A percentile compares a stretch with the other conserved stretches of the same genome.
Evolutionary conservation across 2,797 vertebrate genomes (phyloP).

Genomic region (Anomalospiza imberbis): DNA sequence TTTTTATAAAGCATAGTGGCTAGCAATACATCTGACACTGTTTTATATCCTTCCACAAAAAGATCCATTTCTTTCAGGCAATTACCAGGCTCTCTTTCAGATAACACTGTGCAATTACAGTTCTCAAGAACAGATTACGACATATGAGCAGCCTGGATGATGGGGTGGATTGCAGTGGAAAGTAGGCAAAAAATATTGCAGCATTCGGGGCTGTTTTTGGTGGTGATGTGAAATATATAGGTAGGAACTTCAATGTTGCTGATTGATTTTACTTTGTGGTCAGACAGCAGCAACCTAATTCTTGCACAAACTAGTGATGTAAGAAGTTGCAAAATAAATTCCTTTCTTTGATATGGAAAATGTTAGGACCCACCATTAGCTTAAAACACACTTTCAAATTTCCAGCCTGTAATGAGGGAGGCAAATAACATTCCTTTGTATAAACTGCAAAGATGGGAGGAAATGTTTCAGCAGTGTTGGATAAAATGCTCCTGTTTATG

Average conservation of each 20-base stretch:
- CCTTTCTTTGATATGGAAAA: background rate
- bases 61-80: slow-evolving; percentile 36
- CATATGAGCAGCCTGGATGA: background rate
- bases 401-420: background rate
- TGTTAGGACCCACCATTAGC: background rate
- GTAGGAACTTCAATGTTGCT: background rate
- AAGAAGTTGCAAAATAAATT: background rate
- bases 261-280: background rate
- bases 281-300: background rate
- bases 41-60: background rate
- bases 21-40: background rate
- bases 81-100: slow-evolving; percentile 19
- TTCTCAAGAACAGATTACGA: background rate
- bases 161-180: background rate
- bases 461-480: background rate
- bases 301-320: background rate
- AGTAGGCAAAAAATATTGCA: background rate
- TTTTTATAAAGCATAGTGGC: background rate
- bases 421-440: background rate
- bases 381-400: background rate
- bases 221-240: background rate
- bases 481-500: background rate
- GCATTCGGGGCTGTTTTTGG: rapidly evolving
- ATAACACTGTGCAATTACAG: slow-evolving; percentile 32
- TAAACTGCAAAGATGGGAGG: background rate